A percentile compares a stretch with the other conserved stretches of the same genome.
Conservation (phyloP, 2,888 invertebrate species). For the Synergus umbraculus region DNA sequence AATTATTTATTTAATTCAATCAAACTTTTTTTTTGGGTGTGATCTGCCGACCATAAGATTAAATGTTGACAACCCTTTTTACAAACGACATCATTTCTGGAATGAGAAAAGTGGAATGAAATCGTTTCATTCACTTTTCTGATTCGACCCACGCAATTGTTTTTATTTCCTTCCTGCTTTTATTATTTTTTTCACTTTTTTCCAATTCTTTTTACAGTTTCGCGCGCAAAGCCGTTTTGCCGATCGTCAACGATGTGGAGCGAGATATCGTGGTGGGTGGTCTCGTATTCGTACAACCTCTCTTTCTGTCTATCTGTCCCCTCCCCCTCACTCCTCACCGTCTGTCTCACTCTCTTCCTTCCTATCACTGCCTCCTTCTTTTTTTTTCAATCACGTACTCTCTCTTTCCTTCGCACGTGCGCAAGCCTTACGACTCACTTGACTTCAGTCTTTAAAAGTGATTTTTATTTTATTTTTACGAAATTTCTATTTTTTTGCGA, state of each 20-base stretch:
- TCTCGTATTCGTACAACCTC: constrained; percentile 66
- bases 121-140: constrained; percentile 31
- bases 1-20: no score
- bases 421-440: constrained; percentile 18
- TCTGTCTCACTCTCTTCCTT: constrained; percentile 52
- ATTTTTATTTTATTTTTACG: not conserved
- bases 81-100: not conserved
- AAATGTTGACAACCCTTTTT: not conserved
- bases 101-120: constrained; percentile 2
- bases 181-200: constrained; percentile 24
- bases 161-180: constrained; percentile 5
- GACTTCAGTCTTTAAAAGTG: constrained; percentile 31
- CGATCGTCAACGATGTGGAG: constrained; percentile 60
- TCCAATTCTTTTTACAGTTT: constrained; percentile 56
- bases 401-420: constrained; percentile 49
- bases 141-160: not conserved
- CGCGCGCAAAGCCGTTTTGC: constrained; percentile 64
- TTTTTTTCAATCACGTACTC: constrained; percentile 45
- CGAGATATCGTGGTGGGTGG: constrained; percentile 66
- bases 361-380: constrained; percentile 37
- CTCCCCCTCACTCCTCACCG: constrained; percentile 43
- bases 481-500: not conserved
- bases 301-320: constrained; percentile 50
- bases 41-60: not conserved
- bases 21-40: not conserved